These are phyloP conservation scores for Palloptera scutellata DNA, from an alignment of 2,888 invertebrate genomes.

Conservation along the genomic window DNA sequence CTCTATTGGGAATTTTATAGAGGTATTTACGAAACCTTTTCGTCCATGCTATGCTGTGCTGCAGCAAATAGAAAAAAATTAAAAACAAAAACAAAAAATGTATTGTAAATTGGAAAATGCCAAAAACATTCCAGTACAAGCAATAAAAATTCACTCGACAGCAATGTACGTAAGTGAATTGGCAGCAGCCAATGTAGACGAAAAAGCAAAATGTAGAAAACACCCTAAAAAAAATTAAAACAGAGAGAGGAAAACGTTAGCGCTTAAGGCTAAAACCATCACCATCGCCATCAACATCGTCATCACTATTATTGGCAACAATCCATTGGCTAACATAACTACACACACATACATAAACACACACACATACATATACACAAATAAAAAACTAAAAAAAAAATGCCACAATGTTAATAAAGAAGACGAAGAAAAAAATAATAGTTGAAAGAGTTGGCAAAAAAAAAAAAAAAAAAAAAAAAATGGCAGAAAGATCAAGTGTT, in stretches of 20 bases:
- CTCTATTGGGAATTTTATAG: not conserved
- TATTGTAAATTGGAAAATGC: conserved; percentile 9
- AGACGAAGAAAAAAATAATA: not conserved
- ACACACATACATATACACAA: too few relatives aligned
- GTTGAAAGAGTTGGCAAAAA: not conserved
- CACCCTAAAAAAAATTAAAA: not conserved
- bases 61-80: not conserved
- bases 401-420: not conserved
- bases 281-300: not conserved
- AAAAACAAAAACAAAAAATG: not conserved
- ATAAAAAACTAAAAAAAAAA: not conserved
- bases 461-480: not conserved
- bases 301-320: conserved; percentile 7
- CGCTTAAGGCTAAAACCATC: conserved; percentile 1
- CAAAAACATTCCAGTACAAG: not conserved
- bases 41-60: not conserved
- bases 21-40: not conserved
- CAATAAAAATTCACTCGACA: conserved; percentile 7
- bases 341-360: too few relatives aligned
- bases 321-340: not conserved
- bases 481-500: conserved; percentile 6
- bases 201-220: not conserved
- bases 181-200: not conserved
- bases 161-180: conserved; percentile 1
- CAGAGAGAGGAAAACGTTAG: not conserved